Percentiles rank a stretch among this genome's conserved stretches.
Evolutionary conservation across 2,113 vertebrate genomes (phyloP).

Genomic region (Phaetusa simplex): DNA sequence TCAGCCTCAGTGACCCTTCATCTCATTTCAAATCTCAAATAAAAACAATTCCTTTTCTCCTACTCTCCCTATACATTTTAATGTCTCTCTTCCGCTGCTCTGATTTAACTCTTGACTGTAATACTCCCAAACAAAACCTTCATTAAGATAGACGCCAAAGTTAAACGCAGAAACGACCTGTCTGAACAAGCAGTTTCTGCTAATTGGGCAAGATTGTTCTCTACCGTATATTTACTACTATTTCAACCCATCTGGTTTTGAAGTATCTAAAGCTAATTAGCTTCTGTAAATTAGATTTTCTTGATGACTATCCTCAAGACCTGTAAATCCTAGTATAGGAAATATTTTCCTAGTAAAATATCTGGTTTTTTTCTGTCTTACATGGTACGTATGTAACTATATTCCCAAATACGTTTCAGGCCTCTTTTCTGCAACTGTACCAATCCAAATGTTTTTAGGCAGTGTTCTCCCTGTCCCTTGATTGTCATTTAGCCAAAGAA

Average conservation of each 20-base stretch:
- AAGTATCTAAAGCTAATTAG: constrained; percentile 41
- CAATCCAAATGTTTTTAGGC: neutral
- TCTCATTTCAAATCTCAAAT: constrained; percentile 48
- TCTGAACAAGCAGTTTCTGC: constrained; percentile 44
- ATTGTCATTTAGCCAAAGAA: neutral
- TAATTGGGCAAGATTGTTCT: constrained; percentile 19
- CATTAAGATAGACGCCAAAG: constrained; percentile 42
- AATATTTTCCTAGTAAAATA: neutral
- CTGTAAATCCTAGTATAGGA: neutral
- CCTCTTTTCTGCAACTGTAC: neutral
- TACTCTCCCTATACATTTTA: neutral
- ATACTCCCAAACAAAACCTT: constrained; percentile 33
- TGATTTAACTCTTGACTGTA: constrained; percentile 46
- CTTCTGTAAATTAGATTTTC: constrained; percentile 5
- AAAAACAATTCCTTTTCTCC: constrained; percentile 27
- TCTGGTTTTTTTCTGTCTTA: neutral
- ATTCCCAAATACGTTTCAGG: neutral
- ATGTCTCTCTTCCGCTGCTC: constrained; percentile 35
- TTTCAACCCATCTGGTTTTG: constrained; percentile 21
- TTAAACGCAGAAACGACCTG: constrained; percentile 2
- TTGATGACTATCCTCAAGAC: neutral
- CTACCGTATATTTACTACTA: neutral
- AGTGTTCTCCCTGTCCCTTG: neutral
- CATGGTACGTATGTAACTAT: neutral
- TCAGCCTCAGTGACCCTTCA: constrained; percentile 6